Conservation (phyloP, 30 jellyfish, hydroid and myxozoan genomes). For the Aurelia sp. region DNA sequence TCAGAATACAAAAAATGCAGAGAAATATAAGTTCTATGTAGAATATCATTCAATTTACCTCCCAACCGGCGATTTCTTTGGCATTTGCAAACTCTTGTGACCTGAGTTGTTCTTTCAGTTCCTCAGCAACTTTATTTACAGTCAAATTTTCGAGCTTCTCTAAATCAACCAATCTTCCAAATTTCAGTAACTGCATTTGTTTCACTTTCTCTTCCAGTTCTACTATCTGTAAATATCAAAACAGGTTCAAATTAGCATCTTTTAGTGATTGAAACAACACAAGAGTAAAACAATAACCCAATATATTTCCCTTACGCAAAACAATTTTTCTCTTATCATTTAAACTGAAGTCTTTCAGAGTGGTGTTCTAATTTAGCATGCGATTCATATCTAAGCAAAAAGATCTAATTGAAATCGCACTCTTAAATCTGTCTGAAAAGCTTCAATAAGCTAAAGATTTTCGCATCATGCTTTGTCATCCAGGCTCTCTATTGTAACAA, state of each 20-base stretch:
- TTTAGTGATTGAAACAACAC: no score
- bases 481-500: neutral
- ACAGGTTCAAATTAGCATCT: neutral
- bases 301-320: no score
- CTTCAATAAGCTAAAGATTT: neutral
- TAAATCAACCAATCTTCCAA: conserved; percentile 90
- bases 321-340: no score
- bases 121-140: conserved; percentile 94
- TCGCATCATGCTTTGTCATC: no score
- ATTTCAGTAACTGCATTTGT: conserved; percentile 91
- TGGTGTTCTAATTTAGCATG: no score
- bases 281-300: no score
- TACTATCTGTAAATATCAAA: conserved; percentile 52
- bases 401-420: neutral
- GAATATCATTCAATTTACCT: conserved; percentile 46
- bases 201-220: conserved; percentile 93
- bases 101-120: conserved; percentile 90
- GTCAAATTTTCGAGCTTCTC: conserved; percentile 94
- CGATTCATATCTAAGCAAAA: no score
- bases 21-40: no score
- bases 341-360: no score
- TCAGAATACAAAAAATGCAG: no score
- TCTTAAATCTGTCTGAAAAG: neutral
- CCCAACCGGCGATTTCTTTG: conserved; percentile 87
- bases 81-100: conserved; percentile 76